These are phyloP conservation scores for Tenebrio molitor DNA, from an alignment of 1,140 invertebrate genomes.

Conservation along the genomic window DNA sequence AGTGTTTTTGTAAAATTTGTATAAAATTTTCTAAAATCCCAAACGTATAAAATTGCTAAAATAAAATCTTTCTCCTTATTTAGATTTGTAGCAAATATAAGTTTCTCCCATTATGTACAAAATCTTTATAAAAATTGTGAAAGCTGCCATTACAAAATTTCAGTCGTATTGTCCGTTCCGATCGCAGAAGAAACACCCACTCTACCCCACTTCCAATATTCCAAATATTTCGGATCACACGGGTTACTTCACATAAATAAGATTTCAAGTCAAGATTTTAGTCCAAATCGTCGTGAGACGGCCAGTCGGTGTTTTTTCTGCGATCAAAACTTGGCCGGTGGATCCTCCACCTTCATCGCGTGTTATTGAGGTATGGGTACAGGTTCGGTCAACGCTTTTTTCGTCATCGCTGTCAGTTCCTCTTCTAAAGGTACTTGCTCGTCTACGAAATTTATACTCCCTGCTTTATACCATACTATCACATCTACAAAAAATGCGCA, in stretches of 20 bases:
- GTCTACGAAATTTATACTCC: conserved; percentile 77
- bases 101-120: conserved; percentile 36
- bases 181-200: background rate
- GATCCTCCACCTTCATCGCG: conserved; percentile 27
- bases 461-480: conserved; percentile 81
- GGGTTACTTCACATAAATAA: background rate
- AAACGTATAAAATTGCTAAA: conserved; percentile 26
- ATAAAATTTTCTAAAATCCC: conserved; percentile 37
- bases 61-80: conserved; percentile 32
- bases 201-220: background rate
- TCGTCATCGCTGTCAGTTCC: conserved; percentile 65
- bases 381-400: conserved; percentile 61
- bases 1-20: conserved; percentile 35
- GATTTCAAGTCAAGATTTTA: background rate
- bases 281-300: too few species aligned
- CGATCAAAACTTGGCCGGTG: conserved; percentile 30
- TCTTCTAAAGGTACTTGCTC: conserved; percentile 68
- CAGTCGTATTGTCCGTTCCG: conserved; percentile 23
- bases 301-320: too few species aligned
- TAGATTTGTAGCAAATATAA: conserved; percentile 32
- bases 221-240: background rate
- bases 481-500: conserved; percentile 80
- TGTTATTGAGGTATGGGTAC: conserved; percentile 37
- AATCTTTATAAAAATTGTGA: conserved; percentile 37
- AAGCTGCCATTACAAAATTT: conserved; percentile 43